phyloP scores from a whole-genome alignment of 92 coral and sea anemone genomes.

The Muricea muricata region DNA sequence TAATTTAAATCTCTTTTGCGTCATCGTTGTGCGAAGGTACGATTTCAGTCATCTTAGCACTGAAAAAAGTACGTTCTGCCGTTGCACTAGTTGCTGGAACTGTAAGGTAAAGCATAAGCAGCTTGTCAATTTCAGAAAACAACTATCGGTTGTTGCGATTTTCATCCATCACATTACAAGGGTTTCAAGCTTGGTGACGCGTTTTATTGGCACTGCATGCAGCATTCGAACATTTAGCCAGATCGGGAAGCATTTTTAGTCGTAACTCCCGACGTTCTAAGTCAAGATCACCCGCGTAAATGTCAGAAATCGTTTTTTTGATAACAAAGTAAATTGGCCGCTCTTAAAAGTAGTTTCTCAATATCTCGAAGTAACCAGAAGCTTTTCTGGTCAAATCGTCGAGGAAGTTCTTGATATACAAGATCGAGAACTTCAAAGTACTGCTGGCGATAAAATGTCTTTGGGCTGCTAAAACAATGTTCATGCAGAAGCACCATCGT shows the following conservation, averaged over 20 bases:
- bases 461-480: slow-evolving; percentile 50
- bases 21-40: slow-evolving; percentile 5
- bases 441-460: slow-evolving; percentile 52
- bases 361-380: slow-evolving; percentile 43
- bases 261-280: no score
- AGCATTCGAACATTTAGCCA: no score
- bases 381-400: slow-evolving; percentile 62
- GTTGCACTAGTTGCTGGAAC: no score
- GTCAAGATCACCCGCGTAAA: no score
- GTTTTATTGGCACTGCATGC: no score
- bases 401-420: slow-evolving; percentile 53
- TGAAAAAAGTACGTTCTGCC: slow-evolving; percentile 31
- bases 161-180: no score
- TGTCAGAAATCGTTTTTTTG: no score
- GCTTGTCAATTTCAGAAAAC: slow-evolving; percentile 38
- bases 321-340: no score
- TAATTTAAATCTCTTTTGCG: slow-evolving; percentile 13
- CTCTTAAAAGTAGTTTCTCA: slow-evolving; percentile 56
- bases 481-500: slow-evolving; percentile 47
- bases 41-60: slow-evolving; percentile 35
- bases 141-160: slow-evolving; percentile 26
- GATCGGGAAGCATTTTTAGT: no score
- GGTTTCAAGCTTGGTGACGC: no score
- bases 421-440: slow-evolving; percentile 61
- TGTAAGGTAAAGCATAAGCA: slow-evolving; percentile 35